Evolutionary conservation across 1,140 invertebrate species (phyloP), one percentile per base, ranked within the genome.

Genomic region (Tenebrio molitor): DNA sequence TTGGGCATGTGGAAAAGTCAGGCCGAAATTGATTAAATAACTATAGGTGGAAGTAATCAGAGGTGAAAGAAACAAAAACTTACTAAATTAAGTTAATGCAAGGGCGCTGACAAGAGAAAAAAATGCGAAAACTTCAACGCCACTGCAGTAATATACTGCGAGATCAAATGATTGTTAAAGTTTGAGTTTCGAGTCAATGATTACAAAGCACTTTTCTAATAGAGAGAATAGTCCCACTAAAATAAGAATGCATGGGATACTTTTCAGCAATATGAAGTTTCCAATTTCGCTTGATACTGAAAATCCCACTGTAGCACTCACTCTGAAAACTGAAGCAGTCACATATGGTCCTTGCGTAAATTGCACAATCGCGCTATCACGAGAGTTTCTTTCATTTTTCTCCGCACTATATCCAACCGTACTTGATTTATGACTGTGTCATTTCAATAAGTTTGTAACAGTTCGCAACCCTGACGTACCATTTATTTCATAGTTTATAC

Each of bases 381-480:
- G 46, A 53, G 7, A 53, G 8, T 19, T 53, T 23, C 46, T 23
- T 19, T 8, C 17, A 10, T 12, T 29, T 58, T 21, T 58, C 50
- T 58, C 50, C 14, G 2, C 15, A 21, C 46, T 58, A 29, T 58
- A 58, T 58, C 21, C 25, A 58, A 1, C 15, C 7, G 21, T 34
- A 15, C 6, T 29, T 25, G 50, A 58, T 58, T 58, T 58, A 58
- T 58, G 23, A 4, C 23, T 58, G 23, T 29, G 23, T 29, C 14
- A 58, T 58, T 58, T 58, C 50, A 58, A 58, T 58, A 58, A 58
- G 50, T 58, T 15, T 10, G 10, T 2, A n/a, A 58, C 44, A 21
- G 0, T 50, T 50, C 16, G 4, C 7, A 29, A n/a, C 36, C 12
- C 36, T 39, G 36, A 12, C 36, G 12, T 39, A n/a, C 23, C 21